These are phyloP conservation scores for Anthopleura xanthogrammica DNA, from an alignment of 92 coral and sea anemone species.

Conservation along the genomic window DNA sequence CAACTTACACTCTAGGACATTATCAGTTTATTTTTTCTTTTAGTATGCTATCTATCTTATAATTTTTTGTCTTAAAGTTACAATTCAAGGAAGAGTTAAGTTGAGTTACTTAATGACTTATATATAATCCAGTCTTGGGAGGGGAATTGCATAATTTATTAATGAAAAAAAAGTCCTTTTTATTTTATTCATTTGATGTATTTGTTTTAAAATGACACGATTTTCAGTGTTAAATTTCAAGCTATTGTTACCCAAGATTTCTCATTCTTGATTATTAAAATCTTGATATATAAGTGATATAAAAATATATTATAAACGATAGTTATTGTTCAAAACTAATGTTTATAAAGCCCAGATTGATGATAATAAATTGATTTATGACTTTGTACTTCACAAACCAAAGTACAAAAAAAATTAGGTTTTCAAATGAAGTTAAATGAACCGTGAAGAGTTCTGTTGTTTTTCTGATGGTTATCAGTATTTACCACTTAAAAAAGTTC, in stretches of 20 bases:
- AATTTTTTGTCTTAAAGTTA: not conserved
- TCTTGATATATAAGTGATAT: not conserved
- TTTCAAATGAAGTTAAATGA: not conserved
- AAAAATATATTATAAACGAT: not conserved
- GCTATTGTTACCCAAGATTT: not conserved
- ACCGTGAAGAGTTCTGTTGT: not conserved
- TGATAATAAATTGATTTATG: not conserved
- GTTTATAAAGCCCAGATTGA: not conserved
- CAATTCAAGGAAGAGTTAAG: not conserved
- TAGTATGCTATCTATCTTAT: not conserved
- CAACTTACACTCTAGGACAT: slow-evolving; percentile 5
- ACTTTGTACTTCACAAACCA: not conserved
- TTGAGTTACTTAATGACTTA: not conserved
- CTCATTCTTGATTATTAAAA: not conserved
- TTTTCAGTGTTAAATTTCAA: not conserved
- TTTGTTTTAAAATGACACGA: not conserved
- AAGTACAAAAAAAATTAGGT: not conserved
- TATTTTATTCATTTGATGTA: not conserved
- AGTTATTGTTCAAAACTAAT: not conserved
- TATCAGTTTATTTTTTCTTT: slow-evolving; percentile 14
- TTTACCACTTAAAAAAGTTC: not conserved
- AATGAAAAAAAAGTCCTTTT: not conserved
- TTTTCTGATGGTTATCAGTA: not conserved
- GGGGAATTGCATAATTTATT: slow-evolving; percentile 8
- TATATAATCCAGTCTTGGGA: slow-evolving; percentile 2